These are phyloP conservation scores for Andrena dorsata DNA, from an alignment of 2,888 invertebrate genomes.

Conservation along the genomic window DNA sequence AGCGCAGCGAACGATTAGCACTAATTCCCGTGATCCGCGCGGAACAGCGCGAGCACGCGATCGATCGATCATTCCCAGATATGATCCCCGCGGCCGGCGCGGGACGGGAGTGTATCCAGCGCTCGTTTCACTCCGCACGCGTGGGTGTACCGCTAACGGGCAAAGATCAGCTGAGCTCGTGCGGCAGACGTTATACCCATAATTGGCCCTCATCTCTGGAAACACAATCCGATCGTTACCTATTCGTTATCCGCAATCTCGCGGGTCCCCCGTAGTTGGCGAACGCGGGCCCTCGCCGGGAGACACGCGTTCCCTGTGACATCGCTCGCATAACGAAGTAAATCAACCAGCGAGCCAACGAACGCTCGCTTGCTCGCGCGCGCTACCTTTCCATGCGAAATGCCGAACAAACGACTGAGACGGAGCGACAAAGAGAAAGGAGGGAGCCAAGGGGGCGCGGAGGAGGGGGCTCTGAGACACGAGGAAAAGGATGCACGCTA, in stretches of 20 bases:
- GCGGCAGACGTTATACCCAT: constrained; percentile 74
- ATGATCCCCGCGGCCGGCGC: constrained; percentile 30
- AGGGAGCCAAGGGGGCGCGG: constrained; percentile 29
- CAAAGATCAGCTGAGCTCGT: constrained; percentile 70
- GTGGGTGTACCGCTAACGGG: constrained; percentile 72
- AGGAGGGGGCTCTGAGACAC: neutral
- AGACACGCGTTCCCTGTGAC: constrained; percentile 72
- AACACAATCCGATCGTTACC: constrained; percentile 81
- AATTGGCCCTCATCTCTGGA: constrained; percentile 79
- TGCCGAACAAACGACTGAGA: constrained; percentile 48
- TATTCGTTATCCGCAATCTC: constrained; percentile 78
- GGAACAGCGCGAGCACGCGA: constrained; percentile 35
- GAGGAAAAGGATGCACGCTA: constrained; percentile 6
- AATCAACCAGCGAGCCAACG: constrained; percentile 61
- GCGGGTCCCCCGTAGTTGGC: constrained; percentile 73
- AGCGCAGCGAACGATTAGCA: constrained; percentile 25
- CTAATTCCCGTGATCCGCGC: constrained; percentile 38
- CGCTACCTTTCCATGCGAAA: constrained; percentile 63
- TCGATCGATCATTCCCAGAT: constrained; percentile 59
- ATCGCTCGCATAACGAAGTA: constrained; percentile 76
- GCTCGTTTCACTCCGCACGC: constrained; percentile 64
- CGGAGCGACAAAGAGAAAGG: constrained; percentile 37
- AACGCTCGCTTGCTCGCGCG: constrained; percentile 1
- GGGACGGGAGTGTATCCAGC: constrained; percentile 30
- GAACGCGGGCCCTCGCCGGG: constrained; percentile 57